A percentile compares a stretch with the other conserved stretches of the same genome.
Conservation (phyloP, 2,113 vertebrate genomes). For the Eira barbara region DNA sequence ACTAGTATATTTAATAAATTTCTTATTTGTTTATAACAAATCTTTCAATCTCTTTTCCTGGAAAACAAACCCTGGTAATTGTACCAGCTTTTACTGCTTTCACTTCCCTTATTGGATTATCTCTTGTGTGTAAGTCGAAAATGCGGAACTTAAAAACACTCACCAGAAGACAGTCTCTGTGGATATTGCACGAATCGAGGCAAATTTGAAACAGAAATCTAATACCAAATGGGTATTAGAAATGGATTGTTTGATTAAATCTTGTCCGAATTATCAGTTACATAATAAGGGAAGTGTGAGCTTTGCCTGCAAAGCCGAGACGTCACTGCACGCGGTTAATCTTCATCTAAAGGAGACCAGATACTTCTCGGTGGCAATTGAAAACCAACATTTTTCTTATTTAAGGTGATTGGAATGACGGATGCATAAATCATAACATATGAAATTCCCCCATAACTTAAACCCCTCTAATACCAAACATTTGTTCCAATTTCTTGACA, state of each 20-base stretch:
- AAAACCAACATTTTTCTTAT: slow-evolving; percentile 78
- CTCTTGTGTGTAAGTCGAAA: slow-evolving; percentile 9
- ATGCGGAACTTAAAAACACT: background rate
- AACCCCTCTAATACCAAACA: slow-evolving; percentile 70
- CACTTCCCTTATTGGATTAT: slow-evolving; percentile 28
- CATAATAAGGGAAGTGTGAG: slow-evolving; percentile 56
- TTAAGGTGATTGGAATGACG: slow-evolving; percentile 79
- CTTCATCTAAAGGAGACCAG: slow-evolving; percentile 73
- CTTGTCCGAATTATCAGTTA: slow-evolving; percentile 59
- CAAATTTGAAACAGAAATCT: slow-evolving; percentile 44
- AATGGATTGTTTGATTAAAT: slow-evolving; percentile 57
- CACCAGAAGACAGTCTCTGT: slow-evolving; percentile 46
- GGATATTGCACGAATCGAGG: background rate
- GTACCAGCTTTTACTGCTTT: background rate
- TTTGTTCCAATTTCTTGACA: slow-evolving; percentile 67
- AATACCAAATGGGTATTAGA: background rate
- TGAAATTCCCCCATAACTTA: slow-evolving; percentile 57
- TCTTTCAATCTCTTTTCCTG: background rate
- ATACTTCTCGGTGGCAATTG: slow-evolving; percentile 65
- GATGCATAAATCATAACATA: slow-evolving; percentile 76
- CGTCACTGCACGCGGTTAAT: slow-evolving; percentile 68
- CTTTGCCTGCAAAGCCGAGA: slow-evolving; percentile 53
- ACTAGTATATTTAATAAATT: background rate
- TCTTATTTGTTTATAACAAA: background rate
- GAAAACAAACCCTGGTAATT: background rate